Conservation (phyloP, 37 sponge, comb jelly and placozoan species). For the Aphrocallistes beatrix region DNA sequence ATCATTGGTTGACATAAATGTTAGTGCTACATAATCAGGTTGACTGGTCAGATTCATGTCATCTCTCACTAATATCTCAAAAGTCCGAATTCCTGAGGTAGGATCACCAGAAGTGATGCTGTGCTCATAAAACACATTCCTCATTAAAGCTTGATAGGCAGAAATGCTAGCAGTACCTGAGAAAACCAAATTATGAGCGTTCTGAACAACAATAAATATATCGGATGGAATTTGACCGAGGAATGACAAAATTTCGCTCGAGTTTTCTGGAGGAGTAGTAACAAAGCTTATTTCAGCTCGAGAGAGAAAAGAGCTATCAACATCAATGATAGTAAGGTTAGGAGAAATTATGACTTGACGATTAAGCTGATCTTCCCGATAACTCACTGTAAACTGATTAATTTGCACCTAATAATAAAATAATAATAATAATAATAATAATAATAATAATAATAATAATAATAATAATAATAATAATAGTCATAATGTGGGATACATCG, state of each 20-base stretch:
- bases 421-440: neutral
- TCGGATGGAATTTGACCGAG: neutral
- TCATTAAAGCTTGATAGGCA: neutral
- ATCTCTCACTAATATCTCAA: neutral
- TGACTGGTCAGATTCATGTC: neutral
- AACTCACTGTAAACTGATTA: neutral
- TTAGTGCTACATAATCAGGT: neutral
- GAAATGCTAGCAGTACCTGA: neutral
- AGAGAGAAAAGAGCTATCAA: neutral
- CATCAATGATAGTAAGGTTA: neutral
- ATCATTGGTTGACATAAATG: neutral
- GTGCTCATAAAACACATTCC: neutral
- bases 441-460: neutral
- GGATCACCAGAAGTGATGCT: neutral
- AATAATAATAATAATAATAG: neutral
- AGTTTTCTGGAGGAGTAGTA: neutral
- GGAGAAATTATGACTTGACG: neutral
- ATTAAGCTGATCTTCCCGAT: neutral
- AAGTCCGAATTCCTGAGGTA: neutral
- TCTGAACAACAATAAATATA: neutral
- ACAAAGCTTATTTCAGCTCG: neutral
- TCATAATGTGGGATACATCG: too few relatives aligned
- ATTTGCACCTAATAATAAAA: neutral
- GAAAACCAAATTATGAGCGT: neutral
- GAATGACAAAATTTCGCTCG: neutral